Evolutionary conservation across 2,888 invertebrate genomes (phyloP).

Genomic region (Philereme vetulata): DNA sequence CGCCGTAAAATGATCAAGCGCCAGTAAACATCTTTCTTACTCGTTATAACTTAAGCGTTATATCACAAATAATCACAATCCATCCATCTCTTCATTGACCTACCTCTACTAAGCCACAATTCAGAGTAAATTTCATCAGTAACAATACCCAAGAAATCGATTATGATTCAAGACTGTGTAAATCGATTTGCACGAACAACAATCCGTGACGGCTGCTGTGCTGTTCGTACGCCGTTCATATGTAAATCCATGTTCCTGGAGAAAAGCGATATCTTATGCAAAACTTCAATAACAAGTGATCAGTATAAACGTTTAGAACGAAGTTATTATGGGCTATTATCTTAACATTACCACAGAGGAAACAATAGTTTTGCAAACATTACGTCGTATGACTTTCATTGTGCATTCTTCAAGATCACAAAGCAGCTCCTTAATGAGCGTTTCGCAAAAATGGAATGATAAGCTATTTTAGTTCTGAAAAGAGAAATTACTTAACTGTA

Average conservation of each 20-base stretch:
- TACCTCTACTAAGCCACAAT: too few relatives aligned
- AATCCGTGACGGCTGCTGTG: slow-evolving; percentile 10
- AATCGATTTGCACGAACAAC: slow-evolving; percentile 16
- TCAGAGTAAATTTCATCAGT: too few relatives aligned
- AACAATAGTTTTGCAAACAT: slow-evolving; percentile 11
- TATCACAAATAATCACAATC: too few relatives aligned
- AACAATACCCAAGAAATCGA: not conserved
- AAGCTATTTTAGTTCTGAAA: not conserved
- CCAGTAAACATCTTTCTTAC: too few relatives aligned
- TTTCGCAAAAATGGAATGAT: slow-evolving; percentile 8
- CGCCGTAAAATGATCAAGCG: too few relatives aligned
- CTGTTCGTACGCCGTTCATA: not conserved
- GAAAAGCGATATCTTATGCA: slow-evolving; percentile 2
- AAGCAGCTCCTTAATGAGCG: slow-evolving; percentile 19
- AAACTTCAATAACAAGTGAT: slow-evolving; percentile 12
- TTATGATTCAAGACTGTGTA: slow-evolving; percentile 11
- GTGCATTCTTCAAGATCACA: slow-evolving; percentile 28
- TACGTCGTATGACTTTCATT: slow-evolving; percentile 22
- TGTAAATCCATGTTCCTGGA: not conserved
- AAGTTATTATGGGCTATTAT: slow-evolving; percentile 24
- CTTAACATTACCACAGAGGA: slow-evolving; percentile 10
- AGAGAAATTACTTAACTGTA: not conserved
- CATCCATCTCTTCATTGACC: too few relatives aligned
- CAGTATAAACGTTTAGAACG: slow-evolving; percentile 22
- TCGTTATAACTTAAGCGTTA: too few relatives aligned